Percentiles rank a stretch among this genome's conserved stretches.
These are phyloP conservation scores for Halocynthia aurantium DNA, from an alignment of 23 tunicate species.

Conservation along the genomic window DNA sequence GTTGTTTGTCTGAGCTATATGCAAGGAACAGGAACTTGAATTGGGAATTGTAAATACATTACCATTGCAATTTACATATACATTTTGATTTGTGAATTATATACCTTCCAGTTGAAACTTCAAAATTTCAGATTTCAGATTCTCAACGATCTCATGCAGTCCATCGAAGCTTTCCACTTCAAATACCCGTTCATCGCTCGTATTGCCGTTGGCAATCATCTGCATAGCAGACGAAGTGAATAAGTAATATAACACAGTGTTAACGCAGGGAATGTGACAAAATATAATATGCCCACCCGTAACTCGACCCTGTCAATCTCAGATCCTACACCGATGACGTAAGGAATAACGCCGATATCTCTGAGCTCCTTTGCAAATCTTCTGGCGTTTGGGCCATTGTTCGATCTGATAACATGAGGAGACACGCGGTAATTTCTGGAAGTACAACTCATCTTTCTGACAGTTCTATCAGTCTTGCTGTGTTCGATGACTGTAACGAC, in stretches of 20 bases:
- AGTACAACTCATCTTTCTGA: too few species aligned
- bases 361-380: background rate
- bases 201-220: slow-evolving; percentile 4
- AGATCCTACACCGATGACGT: background rate
- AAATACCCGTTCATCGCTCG: background rate
- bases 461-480: too few species aligned
- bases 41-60: background rate
- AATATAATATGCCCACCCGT: background rate
- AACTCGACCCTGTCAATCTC: background rate
- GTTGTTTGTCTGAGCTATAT: background rate
- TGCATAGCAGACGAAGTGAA: background rate
- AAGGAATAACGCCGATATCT: background rate
- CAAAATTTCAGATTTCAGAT: slow-evolving; percentile 2
- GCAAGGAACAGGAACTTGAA: background rate
- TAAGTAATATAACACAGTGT: too few species aligned
- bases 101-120: slow-evolving; percentile 3
- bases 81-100: too few species aligned
- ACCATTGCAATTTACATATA: too few species aligned
- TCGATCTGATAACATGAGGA: background rate
- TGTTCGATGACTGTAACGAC: too few species aligned
- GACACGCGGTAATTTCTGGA: too few species aligned
- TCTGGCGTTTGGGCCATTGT: background rate
- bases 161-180: slow-evolving; percentile 2
- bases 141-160: slow-evolving; percentile 1
- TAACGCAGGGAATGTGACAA: background rate